phyloP scores from a whole-genome alignment of 2,888 invertebrate genomes.

The Kuschelorhynchus macadamiae region DNA sequence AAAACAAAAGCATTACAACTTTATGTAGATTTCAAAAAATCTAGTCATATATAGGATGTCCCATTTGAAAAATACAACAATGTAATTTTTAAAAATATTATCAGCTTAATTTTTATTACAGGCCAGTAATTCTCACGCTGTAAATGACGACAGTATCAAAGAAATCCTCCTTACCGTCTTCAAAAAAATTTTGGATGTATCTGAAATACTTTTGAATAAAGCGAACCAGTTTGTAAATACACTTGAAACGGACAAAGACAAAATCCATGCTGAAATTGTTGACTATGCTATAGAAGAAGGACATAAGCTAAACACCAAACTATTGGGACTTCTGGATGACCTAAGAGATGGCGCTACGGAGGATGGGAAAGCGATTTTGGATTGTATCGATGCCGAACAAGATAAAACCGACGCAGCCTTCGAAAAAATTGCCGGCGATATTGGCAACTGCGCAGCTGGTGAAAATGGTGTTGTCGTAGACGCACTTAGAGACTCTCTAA shows the following conservation, averaged over 20 bases:
- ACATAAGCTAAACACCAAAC: not conserved
- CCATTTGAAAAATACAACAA: too few species aligned
- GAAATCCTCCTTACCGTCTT: conserved; percentile 3
- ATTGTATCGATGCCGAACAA: conserved; percentile 7
- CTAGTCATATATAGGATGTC: too few species aligned
- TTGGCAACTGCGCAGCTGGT: conserved; percentile 7
- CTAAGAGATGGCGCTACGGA: conserved; percentile 10
- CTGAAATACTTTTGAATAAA: not conserved
- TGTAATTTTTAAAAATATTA: too few species aligned
- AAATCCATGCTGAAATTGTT: conserved; percentile 11
- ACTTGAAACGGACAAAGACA: conserved; percentile 1
- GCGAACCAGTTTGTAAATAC: conserved; percentile 1
- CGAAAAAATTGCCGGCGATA: not conserved
- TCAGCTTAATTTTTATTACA: too few species aligned
- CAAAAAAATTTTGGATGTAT: not conserved
- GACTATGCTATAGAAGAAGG: not conserved
- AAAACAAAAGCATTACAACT: too few species aligned
- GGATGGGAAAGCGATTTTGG: conserved; percentile 13
- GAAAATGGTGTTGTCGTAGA: not conserved
- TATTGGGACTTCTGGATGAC: not conserved
- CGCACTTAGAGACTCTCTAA: not conserved
- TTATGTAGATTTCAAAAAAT: too few species aligned
- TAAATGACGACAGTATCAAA: conserved; percentile 3
- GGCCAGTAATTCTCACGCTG: conserved; percentile 13
- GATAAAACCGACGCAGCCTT: conserved; percentile 15